Percentiles rank a stretch among this genome's conserved stretches.
phyloP scores from a whole-genome alignment of 2,113 vertebrate species.

The Ptilorrhoa leucosticta region DNA sequence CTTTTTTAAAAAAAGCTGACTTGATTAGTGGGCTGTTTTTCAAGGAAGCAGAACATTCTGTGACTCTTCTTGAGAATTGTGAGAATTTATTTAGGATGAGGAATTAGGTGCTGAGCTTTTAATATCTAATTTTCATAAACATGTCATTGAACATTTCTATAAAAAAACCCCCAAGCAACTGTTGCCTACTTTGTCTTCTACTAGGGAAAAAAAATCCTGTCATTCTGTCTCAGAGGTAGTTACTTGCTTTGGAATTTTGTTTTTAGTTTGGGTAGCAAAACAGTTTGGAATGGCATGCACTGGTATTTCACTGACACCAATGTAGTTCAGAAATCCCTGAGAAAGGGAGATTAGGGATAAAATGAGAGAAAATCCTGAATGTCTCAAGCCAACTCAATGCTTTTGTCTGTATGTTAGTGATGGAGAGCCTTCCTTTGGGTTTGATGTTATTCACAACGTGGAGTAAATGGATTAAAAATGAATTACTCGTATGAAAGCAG shows the following conservation, averaged over 20 bases:
- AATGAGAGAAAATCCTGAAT: background rate
- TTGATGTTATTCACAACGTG: background rate
- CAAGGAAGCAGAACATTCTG: background rate
- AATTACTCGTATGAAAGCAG: background rate
- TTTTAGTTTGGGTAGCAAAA: background rate
- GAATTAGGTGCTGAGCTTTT: background rate
- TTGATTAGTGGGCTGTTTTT: background rate
- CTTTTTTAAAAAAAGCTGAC: background rate
- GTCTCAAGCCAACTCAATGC: background rate
- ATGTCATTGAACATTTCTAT: background rate
- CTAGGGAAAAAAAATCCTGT: background rate
- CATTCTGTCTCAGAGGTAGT: background rate
- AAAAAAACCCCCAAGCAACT: background rate
- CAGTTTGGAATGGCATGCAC: background rate
- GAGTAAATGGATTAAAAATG: background rate
- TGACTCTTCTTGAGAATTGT: background rate
- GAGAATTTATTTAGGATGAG: background rate
- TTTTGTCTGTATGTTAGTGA: background rate
- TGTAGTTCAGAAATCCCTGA: background rate
- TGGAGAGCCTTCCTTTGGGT: background rate
- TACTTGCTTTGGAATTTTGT: background rate
- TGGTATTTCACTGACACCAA: background rate
- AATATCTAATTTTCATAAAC: background rate
- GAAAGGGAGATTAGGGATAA: background rate
- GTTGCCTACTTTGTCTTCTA: background rate